These are phyloP conservation scores for Bettongia penicillata DNA, from an alignment of 2,113 vertebrate genomes.

Conservation along the genomic window DNA sequence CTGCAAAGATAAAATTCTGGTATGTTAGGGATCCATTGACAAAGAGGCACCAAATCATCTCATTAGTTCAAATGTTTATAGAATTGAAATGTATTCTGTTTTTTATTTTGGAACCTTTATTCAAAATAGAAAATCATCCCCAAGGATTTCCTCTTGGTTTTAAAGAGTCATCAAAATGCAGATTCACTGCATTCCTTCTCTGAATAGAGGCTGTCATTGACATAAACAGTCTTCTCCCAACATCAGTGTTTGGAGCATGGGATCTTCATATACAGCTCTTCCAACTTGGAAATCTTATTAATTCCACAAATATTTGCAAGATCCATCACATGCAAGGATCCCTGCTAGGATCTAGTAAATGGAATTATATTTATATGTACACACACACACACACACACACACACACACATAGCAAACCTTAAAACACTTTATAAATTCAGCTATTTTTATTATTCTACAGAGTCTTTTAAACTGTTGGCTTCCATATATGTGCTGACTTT, in stretches of 20 bases:
- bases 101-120: constrained; percentile 67
- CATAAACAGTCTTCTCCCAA: constrained; percentile 72
- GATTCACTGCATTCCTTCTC: constrained; percentile 84
- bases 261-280: constrained; percentile 39
- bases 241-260: constrained; percentile 63
- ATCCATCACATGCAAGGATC: background rate
- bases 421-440: background rate
- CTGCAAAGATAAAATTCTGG: background rate
- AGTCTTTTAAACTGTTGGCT: background rate
- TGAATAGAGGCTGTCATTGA: constrained; percentile 68
- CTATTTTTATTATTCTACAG: background rate
- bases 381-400: too few species aligned
- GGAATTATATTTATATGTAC: background rate
- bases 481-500: background rate
- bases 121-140: constrained; percentile 81
- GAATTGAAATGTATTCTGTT: constrained; percentile 58
- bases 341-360: background rate
- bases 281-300: constrained; percentile 15
- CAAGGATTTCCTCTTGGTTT: constrained; percentile 74
- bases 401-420: background rate
- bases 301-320: background rate
- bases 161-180: constrained; percentile 83
- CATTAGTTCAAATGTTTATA: constrained; percentile 17
- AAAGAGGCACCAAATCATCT: background rate
- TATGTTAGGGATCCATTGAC: background rate